These are phyloP conservation scores for Corvus moneduloides DNA, from an alignment of 2,113 vertebrate species.

Conservation along the genomic window DNA sequence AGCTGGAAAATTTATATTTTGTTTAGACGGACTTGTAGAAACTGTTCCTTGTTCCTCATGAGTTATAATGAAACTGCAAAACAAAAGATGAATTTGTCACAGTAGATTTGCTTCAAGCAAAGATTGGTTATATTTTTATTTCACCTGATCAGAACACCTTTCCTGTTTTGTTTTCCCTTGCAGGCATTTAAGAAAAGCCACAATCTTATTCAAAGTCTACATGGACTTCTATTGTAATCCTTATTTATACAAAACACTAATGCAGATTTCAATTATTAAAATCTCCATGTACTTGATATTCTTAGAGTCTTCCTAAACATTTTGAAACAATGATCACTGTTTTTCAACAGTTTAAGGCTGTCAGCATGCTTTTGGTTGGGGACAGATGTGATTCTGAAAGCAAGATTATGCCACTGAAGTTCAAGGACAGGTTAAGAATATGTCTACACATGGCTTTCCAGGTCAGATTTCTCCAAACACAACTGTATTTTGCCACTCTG, in stretches of 20 bases:
- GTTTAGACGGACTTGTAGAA: not conserved
- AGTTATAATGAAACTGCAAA: not conserved
- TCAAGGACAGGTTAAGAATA: constrained; percentile 1
- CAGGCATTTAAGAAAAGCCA: not conserved
- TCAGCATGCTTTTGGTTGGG: not conserved
- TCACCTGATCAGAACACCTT: not conserved
- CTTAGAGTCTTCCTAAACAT: not conserved
- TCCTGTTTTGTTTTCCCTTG: not conserved
- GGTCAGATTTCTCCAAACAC: not conserved
- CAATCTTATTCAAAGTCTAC: not conserved
- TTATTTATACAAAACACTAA: not conserved
- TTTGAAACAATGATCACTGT: not conserved
- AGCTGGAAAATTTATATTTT: not conserved
- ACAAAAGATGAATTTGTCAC: not conserved
- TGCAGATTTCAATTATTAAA: not conserved
- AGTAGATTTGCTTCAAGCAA: not conserved
- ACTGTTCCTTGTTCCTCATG: not conserved
- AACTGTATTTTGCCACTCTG: not conserved
- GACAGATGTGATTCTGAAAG: not conserved
- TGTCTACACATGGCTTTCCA: not conserved
- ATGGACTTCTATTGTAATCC: not conserved
- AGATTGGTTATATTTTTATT: not conserved
- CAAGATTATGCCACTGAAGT: not conserved
- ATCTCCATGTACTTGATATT: not conserved
- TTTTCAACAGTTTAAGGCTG: constrained; percentile 50